A percentile compares a stretch with the other conserved stretches of the same genome.
Evolutionary conservation across 2,113 vertebrate genomes (phyloP).

Genomic region (Gambusia holbrooki): DNA sequence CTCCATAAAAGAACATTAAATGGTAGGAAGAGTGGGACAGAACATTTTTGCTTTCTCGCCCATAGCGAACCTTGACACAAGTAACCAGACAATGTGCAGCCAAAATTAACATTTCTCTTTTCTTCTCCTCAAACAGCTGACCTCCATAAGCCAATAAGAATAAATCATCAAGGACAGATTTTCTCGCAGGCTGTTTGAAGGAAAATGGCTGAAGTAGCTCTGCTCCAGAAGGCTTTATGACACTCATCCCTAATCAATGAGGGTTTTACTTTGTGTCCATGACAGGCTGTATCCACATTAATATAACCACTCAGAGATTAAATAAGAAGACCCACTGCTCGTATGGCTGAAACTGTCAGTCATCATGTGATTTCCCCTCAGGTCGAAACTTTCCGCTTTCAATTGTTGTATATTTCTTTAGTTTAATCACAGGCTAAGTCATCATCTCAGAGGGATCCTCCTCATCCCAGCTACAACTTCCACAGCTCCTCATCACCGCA

Average conservation of each 20-base stretch:
- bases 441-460: constrained; percentile 12
- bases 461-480: constrained; percentile 38
- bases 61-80: not conserved
- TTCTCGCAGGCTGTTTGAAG: not conserved
- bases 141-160: constrained; percentile 2
- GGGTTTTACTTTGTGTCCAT: constrained; percentile 14
- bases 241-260: constrained; percentile 24
- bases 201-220: constrained; percentile 11
- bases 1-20: too few species aligned
- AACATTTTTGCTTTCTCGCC: too few species aligned
- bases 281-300: constrained; percentile 7
- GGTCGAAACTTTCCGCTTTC: constrained; percentile 28
- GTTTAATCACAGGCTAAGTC: constrained; percentile 12
- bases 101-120: constrained; percentile 5
- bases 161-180: not conserved
- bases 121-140: constrained; percentile 6
- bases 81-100: not conserved
- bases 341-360: not conserved
- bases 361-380: constrained; percentile 5
- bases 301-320: constrained; percentile 11
- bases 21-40: too few species aligned
- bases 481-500: constrained; percentile 26
- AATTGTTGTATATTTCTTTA: not conserved
- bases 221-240: constrained; percentile 18
- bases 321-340: constrained; percentile 3